Conservation (phyloP, 2,888 invertebrate species). For the Maniola hyperantus region DNA sequence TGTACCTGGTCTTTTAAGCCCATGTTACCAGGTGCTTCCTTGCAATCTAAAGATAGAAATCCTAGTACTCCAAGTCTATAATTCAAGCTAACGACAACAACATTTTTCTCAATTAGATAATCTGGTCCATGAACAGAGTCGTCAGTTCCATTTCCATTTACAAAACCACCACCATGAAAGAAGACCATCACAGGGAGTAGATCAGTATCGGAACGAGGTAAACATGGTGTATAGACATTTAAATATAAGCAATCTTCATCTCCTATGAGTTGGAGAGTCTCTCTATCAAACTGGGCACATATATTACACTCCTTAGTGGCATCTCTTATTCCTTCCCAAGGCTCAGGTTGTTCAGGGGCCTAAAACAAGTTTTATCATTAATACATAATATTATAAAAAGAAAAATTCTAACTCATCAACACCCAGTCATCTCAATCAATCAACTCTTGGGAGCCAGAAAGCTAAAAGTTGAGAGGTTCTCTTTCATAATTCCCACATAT, state of each 20-base stretch:
- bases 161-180: constrained; percentile 75
- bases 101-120: constrained; percentile 67
- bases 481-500: too few relatives aligned
- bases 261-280: constrained; percentile 76
- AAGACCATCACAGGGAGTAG: constrained; percentile 73
- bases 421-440: too few relatives aligned
- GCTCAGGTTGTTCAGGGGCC: constrained; percentile 64
- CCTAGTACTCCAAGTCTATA: constrained; percentile 75
- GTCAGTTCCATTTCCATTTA: constrained; percentile 71
- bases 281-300: constrained; percentile 84
- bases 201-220: constrained; percentile 48
- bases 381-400: background rate
- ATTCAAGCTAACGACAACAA: constrained; percentile 70
- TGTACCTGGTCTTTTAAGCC: constrained; percentile 79
- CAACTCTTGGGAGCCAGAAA: too few relatives aligned
- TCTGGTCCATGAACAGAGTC: constrained; percentile 67
- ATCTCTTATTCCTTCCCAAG: constrained; percentile 84
- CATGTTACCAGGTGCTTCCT: constrained; percentile 76
- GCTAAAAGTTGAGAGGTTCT: too few relatives aligned
- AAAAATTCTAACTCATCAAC: too few relatives aligned
- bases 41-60: constrained; percentile 65
- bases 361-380: constrained; percentile 45
- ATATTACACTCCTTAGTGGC: constrained; percentile 83
- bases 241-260: constrained; percentile 86
- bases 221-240: constrained; percentile 85